phyloP scores from a whole-genome alignment of 2,113 vertebrate genomes.

The Macrotus californicus region DNA sequence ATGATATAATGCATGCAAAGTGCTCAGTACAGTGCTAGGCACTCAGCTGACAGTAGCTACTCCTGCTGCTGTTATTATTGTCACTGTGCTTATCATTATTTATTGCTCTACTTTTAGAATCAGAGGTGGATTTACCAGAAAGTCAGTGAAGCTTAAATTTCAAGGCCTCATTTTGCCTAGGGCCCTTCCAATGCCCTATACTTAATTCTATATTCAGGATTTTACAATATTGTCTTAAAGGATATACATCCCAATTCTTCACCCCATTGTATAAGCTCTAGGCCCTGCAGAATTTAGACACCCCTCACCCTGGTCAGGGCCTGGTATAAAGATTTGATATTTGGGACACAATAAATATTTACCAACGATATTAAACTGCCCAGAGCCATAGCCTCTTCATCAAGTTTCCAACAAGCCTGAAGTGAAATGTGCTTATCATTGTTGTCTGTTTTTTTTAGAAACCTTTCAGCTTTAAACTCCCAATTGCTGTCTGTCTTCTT shows the following conservation, averaged over 20 bases:
- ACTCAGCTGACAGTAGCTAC: background rate
- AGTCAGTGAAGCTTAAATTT: background rate
- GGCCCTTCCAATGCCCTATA: background rate
- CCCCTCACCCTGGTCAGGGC: background rate
- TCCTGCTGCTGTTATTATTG: background rate
- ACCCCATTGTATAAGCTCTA: background rate
- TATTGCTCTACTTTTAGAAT: background rate
- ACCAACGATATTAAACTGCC: background rate
- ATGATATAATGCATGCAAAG: background rate
- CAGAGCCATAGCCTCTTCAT: background rate
- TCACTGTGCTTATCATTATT: background rate
- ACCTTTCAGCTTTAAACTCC: background rate
- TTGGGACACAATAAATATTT: background rate
- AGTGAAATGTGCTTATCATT: background rate
- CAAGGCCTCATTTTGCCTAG: background rate
- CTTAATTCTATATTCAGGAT: background rate
- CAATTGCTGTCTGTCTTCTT: background rate
- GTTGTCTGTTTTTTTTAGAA: background rate
- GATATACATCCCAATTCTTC: background rate
- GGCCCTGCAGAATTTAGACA: background rate
- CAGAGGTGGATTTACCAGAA: background rate
- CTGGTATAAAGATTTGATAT: background rate
- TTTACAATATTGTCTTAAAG: background rate
- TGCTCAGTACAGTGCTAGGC: background rate
- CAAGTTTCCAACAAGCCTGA: background rate